These are phyloP conservation scores for Tokudaia tokunoshimensis DNA, from an alignment of 2,797 vertebrate genomes.

Conservation along the genomic window DNA sequence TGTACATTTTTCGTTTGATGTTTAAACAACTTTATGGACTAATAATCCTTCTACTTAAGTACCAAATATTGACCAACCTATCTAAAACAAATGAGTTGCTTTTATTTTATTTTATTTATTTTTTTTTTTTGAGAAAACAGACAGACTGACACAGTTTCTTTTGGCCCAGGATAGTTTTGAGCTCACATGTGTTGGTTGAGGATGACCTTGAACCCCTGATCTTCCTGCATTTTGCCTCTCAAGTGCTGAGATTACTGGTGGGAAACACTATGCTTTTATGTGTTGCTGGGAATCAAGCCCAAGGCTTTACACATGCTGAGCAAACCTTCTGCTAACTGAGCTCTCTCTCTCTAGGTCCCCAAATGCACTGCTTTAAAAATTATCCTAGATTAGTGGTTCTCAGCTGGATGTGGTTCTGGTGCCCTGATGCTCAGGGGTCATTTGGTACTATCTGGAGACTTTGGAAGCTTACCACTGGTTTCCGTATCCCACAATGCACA, in stretches of 20 bases:
- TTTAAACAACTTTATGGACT: conserved; percentile 46
- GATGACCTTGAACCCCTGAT: neutral
- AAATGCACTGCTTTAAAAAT: neutral
- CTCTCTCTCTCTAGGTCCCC: neutral
- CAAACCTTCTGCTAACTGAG: neutral
- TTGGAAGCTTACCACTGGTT: neutral
- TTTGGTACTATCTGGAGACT: neutral
- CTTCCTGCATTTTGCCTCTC: neutral
- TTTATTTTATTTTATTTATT: no score
- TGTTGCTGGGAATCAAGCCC: neutral
- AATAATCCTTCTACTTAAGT: neutral
- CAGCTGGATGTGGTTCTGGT: neutral
- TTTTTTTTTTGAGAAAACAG: neutral
- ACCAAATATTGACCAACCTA: conserved; percentile 22
- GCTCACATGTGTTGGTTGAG: neutral
- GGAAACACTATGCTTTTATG: neutral
- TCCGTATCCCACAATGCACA: fast-evolving
- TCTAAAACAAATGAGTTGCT: conserved; percentile 24
- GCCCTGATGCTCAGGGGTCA: neutral
- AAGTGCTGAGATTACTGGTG: neutral
- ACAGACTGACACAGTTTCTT: neutral
- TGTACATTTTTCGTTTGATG: conserved; percentile 50
- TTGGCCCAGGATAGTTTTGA: neutral
- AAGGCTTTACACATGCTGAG: neutral
- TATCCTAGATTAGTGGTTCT: conserved; percentile 22